Evolutionary conservation across 2,888 invertebrate species (phyloP), one percentile per base, ranked within the genome.

Genomic region (Drosophila mercatorum): DNA sequence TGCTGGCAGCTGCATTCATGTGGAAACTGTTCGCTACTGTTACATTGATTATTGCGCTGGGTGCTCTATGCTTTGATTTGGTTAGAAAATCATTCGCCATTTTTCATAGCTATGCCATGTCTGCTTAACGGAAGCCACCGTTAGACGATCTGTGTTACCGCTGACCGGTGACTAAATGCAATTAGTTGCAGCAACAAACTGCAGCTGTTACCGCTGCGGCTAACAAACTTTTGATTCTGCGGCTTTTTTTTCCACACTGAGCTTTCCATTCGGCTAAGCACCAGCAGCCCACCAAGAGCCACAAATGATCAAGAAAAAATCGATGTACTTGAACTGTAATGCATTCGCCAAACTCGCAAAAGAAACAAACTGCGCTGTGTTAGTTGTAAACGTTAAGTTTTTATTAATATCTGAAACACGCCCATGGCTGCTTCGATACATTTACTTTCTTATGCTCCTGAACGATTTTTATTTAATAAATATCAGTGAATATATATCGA

Each of bases 141-240:
- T 86, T 86, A 86, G 86, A 68, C 83, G 75, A 80, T 80, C 82
- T 77, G 68, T 82, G 74, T 82, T 77, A 61, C 82, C 78, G 78
- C 68, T 74, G 74, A 78, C 77, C 76, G 78, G 60, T 83, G 80
- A 80, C 83, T 80, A 86, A 86, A 84, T 83, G 86, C 86, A 86
- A 86, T 86, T 86, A 86, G 86, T 86, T 86, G 88, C 80, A 86
- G 88, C 83, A 83, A 88, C 80, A 88, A 84, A 80, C 78, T 80
- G 87, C 84, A 81, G 87, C 80, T 72, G 78, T 72, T 74, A 61
- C 79, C 62, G 69, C 67, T 60, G 68, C 57, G 49, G 70, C 64
- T 49, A 34, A 34, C 43, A 56, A 38, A 53, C 51, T 43, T 49
- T 22, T 36, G 62, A 47, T 61, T 58, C 52, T 58, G 56, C 47